These are phyloP conservation scores for Junco hyemalis DNA, from an alignment of 2,113 vertebrate species.

Conservation along the genomic window DNA sequence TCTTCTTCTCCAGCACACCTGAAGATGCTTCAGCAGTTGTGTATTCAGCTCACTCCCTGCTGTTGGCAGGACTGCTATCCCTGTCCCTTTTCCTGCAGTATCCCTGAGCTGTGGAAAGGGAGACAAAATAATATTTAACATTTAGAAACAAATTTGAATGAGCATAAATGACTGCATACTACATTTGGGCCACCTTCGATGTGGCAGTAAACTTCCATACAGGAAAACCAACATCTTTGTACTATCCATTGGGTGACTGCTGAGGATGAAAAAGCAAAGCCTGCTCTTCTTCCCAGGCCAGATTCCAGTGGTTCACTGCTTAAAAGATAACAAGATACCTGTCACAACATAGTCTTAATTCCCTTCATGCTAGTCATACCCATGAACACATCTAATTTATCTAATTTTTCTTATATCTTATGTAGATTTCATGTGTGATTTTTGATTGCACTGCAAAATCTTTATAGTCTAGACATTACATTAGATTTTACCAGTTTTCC, in stretches of 20 bases:
- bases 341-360: background rate
- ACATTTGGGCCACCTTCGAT: background rate
- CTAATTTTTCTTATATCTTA: background rate
- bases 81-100: background rate
- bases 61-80: background rate
- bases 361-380: background rate
- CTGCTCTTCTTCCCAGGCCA: background rate
- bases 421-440: background rate
- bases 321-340: background rate
- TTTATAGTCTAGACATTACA: background rate
- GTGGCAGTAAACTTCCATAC: background rate
- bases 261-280: background rate
- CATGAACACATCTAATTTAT: background rate
- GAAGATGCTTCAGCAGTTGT: background rate
- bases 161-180: background rate
- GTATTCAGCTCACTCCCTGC: background rate
- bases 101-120: background rate
- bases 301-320: background rate
- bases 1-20: background rate
- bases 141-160: background rate
- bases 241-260: background rate
- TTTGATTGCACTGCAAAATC: background rate
- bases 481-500: background rate
- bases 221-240: background rate
- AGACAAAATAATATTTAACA: background rate